Evolutionary conservation across 1,140 invertebrate species (phyloP).

Genomic region (Prorops nasuta): DNA sequence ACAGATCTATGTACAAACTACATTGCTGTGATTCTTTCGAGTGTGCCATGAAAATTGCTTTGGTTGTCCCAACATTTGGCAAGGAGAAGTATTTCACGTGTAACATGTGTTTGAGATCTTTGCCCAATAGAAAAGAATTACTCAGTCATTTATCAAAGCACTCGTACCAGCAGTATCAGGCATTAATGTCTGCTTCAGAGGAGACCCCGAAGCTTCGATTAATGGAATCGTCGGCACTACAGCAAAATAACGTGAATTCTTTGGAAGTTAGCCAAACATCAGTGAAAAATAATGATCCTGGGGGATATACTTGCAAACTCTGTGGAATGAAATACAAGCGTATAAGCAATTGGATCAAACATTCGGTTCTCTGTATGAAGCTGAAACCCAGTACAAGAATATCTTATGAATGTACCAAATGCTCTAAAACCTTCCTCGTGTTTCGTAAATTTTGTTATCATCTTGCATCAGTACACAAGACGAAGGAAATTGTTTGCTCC

Average conservation of each 20-base stretch:
- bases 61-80: conserved; percentile 45
- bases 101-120: conserved; percentile 49
- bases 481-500: conserved; percentile 40
- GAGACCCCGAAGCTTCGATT: conserved; percentile 24
- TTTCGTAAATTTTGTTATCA: conserved; percentile 51
- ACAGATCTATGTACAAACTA: conserved; percentile 45
- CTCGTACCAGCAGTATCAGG: conserved; percentile 40
- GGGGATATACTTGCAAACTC: conserved; percentile 42
- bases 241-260: not conserved
- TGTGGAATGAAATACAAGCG: conserved; percentile 54
- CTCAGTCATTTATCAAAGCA: conserved; percentile 43
- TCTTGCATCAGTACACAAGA: conserved; percentile 35
- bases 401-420: conserved; percentile 44
- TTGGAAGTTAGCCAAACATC: conserved; percentile 33
- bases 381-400: conserved; percentile 30
- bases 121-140: conserved; percentile 42
- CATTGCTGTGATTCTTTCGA: conserved; percentile 51
- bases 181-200: conserved; percentile 23
- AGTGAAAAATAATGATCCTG: too few relatives aligned
- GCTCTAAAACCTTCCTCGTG: conserved; percentile 45
- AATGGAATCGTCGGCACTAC: not conserved
- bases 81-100: conserved; percentile 52
- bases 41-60: conserved; percentile 53
- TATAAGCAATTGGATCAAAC: conserved; percentile 46
- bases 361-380: conserved; percentile 35